Evolutionary conservation across 2,888 invertebrate species (phyloP), one percentile per base, ranked within the genome.

Genomic region (Cloeon dipterum): DNA sequence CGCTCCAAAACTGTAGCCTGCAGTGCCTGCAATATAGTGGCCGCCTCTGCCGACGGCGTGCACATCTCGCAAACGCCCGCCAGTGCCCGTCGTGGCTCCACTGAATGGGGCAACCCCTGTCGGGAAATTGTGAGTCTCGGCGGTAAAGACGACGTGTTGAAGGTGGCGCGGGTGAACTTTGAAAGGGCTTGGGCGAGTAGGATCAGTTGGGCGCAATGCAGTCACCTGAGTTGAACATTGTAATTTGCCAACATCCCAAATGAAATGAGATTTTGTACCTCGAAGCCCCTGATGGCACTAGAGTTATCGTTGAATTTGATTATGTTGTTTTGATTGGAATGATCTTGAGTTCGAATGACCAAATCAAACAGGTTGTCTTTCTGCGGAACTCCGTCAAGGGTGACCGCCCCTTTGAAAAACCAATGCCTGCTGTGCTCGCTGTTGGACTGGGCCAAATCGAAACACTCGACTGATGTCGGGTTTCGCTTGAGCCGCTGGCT

Each of bases 361-460:
- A 91, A 81, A 50, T 83, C 75, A 48, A 98, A 81, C 10, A 98
- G 62, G 0, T 89, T 85, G 50, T 78, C 65, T n/a, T 74, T 61
- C 44, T 74, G 60, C 49, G 75, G 70, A 46, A 70, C 57, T 1
- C 81, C 86, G 60, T 94, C 82, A 34, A 93, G 63, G 35, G 83
- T 56, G 61, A 91, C 72, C 50, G 72, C 70, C 0, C 93, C 93
- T 63, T 85, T 85, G 58, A 96, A 96, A 61, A 96, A 96, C 96
- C 96, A 96, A 63, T 98, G 96, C 4, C 96, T 68, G 42, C 91
- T 91, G 57, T 98, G 96, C 55, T 98, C 96, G 56, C 93, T 91
- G 55, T 94, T 94, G 20, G 89, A 89, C 57, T 98, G 96, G 3
- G 96, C 96, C 46, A 96, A 68, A 62, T 96, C 96, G 60, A 96